These are phyloP conservation scores for Coecobrya sp. DNA, from an alignment of 2,888 invertebrate species.

Conservation along the genomic window DNA sequence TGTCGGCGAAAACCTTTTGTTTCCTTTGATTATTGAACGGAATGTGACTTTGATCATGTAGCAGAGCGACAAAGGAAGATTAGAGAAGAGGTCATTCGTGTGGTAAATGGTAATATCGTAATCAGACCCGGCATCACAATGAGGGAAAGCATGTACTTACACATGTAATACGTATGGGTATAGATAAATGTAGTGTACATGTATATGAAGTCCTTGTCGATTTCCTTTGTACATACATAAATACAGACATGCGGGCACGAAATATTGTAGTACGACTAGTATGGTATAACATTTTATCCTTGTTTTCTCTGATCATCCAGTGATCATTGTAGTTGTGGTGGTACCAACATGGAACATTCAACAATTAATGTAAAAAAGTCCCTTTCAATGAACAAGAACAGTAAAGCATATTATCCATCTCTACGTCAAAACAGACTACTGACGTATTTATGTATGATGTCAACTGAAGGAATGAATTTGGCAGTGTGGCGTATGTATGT, in stretches of 20 bases:
- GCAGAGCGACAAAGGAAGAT: conserved; percentile 85
- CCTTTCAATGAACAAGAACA: conserved; percentile 11
- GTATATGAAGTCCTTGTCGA: not conserved
- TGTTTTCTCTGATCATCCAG: conserved; percentile 22
- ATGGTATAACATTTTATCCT: conserved; percentile 2
- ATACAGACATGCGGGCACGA: not conserved
- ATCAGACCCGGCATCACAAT: conserved; percentile 79
- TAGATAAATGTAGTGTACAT: no score
- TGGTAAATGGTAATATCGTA: conserved; percentile 85
- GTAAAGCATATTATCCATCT: not conserved
- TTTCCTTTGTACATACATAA: not conserved
- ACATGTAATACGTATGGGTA: no score
- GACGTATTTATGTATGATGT: not conserved
- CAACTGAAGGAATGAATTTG: not conserved
- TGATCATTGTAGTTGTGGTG: conserved; percentile 26
- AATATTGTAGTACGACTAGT: not conserved
- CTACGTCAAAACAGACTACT: no score
- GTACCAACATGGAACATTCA: conserved; percentile 15
- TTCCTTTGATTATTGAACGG: conserved; percentile 86
- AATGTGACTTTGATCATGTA: conserved; percentile 86
- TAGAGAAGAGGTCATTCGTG: conserved; percentile 86
- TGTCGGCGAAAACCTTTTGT: conserved; percentile 82
- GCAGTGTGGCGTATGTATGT: not conserved
- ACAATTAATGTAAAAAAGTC: conserved; percentile 35
- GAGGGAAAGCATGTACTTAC: conserved; percentile 31